Conservation (phyloP, 2,113 vertebrate species). For the Mungos mungo region DNA sequence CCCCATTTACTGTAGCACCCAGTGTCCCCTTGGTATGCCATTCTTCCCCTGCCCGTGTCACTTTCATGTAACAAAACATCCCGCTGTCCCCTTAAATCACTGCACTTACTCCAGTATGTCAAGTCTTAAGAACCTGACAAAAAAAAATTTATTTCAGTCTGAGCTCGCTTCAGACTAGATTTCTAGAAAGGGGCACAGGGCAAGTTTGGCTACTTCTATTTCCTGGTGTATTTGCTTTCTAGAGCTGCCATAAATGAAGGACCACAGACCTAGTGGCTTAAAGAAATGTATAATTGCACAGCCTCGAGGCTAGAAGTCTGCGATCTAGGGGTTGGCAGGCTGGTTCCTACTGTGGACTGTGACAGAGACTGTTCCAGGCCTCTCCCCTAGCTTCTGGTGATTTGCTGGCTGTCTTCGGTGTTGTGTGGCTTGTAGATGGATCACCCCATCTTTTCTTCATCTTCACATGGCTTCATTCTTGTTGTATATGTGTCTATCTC, state of each 20-base stretch:
- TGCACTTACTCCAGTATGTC: not conserved
- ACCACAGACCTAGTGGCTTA: not conserved
- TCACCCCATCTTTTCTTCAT: not conserved
- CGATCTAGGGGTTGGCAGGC: rapidly evolving
- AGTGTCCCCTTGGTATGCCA: not conserved
- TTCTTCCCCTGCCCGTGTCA: not conserved
- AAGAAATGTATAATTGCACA: not conserved
- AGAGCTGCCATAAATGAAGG: not conserved
- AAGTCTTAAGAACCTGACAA: not conserved
- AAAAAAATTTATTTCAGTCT: not conserved
- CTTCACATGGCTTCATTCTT: not conserved
- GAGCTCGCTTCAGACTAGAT: not conserved
- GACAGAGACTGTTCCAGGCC: not conserved
- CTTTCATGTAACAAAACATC: not conserved
- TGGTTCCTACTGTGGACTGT: not conserved
- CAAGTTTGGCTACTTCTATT: not conserved
- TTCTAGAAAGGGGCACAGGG: not conserved
- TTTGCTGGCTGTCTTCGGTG: not conserved
- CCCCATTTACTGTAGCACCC: no score
- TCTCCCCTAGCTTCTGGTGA: not conserved
- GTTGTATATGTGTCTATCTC: not conserved
- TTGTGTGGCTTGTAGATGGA: not conserved
- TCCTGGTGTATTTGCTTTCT: not conserved
- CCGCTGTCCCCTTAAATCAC: not conserved
- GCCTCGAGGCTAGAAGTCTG: not conserved